Evolutionary conservation across 2,888 invertebrate genomes (phyloP).

Genomic region (Dione vanillae): DNA sequence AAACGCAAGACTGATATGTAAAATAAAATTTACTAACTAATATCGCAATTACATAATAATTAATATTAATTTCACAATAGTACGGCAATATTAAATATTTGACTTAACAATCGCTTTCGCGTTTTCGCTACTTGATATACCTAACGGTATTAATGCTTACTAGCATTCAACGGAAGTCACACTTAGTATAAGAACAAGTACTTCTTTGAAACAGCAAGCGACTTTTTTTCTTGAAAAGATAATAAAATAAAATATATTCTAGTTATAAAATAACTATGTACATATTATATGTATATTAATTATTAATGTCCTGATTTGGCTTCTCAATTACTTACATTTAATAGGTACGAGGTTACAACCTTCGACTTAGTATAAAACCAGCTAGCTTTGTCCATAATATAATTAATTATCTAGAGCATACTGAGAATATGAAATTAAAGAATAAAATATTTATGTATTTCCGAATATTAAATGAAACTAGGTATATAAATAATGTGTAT

Average conservation of each 20-base stretch:
- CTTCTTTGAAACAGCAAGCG: not conserved
- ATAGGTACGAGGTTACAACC: conserved; percentile 20
- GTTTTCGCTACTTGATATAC: not conserved
- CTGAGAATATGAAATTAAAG: conserved; percentile 1
- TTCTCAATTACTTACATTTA: conserved; percentile 16
- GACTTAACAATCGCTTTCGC: not conserved
- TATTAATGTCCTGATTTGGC: conserved; percentile 1
- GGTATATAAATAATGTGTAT: not conserved
- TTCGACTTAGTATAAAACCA: conserved; percentile 19
- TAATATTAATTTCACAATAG: not conserved
- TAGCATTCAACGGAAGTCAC: conserved; percentile 1
- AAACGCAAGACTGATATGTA: not conserved
- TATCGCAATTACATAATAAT: not conserved
- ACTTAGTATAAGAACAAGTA: not conserved
- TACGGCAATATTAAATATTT: not conserved
- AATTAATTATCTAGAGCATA: conserved; percentile 22
- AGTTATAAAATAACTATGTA: not conserved
- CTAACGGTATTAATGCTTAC: conserved; percentile 4
- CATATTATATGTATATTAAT: not conserved
- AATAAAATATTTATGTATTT: not conserved
- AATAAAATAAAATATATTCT: too few species aligned
- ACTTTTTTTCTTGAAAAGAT: not conserved
- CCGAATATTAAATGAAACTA: not conserved
- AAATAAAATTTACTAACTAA: not conserved
- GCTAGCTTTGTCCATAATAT: conserved; percentile 21